Evolutionary conservation across 2,888 invertebrate genomes (phyloP), one percentile per base, ranked within the genome.

Genomic region (Campoplex nolae): DNA sequence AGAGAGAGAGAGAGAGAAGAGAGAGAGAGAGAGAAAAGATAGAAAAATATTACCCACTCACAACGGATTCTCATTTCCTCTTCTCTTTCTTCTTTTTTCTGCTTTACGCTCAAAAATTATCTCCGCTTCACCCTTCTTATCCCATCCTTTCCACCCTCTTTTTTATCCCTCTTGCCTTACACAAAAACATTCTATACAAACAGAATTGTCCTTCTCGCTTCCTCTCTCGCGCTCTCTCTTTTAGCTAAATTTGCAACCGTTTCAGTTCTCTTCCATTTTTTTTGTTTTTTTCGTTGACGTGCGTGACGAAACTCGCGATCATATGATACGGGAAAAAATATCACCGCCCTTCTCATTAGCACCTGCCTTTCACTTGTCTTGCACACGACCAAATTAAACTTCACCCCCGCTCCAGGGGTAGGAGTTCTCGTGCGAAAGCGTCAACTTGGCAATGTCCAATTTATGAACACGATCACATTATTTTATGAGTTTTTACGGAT

Each of bases 261-360:
- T 42, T 75, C n/a, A n/a, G 13, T 23, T 16, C 73, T 54, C 71
- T 42, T 38, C 70, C 16, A 16, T 74, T 45, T 56, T 74, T 67
- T 74, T 78, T n/a, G n/a, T 56, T 73, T 73, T 23, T 23, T 23
- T 23, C 73, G 58, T 13, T 32, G 38, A 51, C 45, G 83, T 58
- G 70, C 67, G 86, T 83, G 80, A 80, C 73, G 65, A 48, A 68
- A 79, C 58, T 71, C 58, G 48, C 58, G 78, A 74, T 68, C 82
- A 80, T 68, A 76, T 48, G 58, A 76, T 65, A 56, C 56, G 54
- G 74, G 35, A 83, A 83, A 79, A 83, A 75, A 74, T 74, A 75
- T 79, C 68, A 79, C 58, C 74, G 62, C 48, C 62, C 45, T 83
- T 70, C 83, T 79, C 81, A 85, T 86, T 86, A 86, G 71, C 79